Evolutionary conservation across 2,888 invertebrate genomes (phyloP).

Genomic region (Chrysolina americana): DNA sequence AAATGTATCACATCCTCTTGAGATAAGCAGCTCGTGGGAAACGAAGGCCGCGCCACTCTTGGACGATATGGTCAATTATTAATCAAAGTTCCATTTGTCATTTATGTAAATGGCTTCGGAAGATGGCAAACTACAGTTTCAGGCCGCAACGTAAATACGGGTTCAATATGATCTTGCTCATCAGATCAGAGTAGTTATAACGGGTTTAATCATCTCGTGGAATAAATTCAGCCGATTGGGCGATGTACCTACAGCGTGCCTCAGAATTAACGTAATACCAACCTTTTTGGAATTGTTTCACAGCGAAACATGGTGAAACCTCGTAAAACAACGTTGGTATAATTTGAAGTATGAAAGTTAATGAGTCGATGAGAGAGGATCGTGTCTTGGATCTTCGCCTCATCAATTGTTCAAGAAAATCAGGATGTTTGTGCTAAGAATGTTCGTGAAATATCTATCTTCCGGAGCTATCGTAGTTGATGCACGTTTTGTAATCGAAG

Average conservation of each 20-base stretch:
- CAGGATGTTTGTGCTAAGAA: neutral
- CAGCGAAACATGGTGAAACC: neutral
- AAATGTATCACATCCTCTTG: conserved; percentile 17
- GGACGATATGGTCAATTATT: conserved; percentile 6
- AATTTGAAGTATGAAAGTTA: neutral
- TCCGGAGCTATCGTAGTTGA: neutral
- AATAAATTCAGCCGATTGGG: conserved; percentile 17
- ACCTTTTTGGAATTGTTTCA: neutral
- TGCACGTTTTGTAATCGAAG: neutral
- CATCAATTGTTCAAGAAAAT: neutral
- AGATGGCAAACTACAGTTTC: conserved; percentile 25
- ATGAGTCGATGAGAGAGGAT: neutral
- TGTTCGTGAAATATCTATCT: neutral
- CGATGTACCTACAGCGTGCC: conserved; percentile 2
- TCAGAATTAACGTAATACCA: neutral
- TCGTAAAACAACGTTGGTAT: neutral
- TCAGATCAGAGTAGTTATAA: conserved; percentile 26
- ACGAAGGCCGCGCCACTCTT: neutral
- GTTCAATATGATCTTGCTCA: conserved; percentile 21
- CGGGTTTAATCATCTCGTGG: conserved; percentile 16
- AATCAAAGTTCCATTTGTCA: conserved; percentile 25
- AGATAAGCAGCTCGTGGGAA: conserved; percentile 15
- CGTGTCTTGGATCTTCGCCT: neutral
- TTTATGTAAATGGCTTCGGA: conserved; percentile 25
- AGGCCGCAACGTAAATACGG: conserved; percentile 2